These are phyloP conservation scores for Trachops cirrhosus DNA, from an alignment of 2,797 vertebrate species.

Conservation along the genomic window DNA sequence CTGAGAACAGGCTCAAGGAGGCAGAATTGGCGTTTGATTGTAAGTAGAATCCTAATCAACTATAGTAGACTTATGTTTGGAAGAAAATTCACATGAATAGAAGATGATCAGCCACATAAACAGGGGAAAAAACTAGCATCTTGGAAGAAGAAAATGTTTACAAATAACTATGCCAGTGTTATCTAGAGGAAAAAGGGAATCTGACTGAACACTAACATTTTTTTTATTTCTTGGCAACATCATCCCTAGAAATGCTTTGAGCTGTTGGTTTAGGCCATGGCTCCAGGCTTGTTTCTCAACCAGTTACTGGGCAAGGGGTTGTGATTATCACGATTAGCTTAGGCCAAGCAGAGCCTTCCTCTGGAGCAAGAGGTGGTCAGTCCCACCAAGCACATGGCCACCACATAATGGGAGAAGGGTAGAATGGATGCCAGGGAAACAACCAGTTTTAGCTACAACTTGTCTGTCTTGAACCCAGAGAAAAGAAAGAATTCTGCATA, in stretches of 20 bases:
- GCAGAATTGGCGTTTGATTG: neutral
- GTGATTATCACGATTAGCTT: neutral
- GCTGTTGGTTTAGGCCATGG: neutral
- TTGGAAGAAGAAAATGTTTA: conserved; percentile 9
- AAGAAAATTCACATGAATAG: conserved; percentile 25
- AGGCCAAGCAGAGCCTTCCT: neutral
- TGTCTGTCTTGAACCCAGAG: neutral
- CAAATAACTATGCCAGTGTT: neutral
- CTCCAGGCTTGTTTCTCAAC: neutral
- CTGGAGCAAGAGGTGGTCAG: neutral
- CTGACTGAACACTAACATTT: neutral
- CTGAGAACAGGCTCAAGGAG: neutral
- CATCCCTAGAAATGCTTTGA: neutral
- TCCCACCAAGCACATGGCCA: neutral
- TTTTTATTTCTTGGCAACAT: conserved; percentile 5
- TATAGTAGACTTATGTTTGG: neutral
- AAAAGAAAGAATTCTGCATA: neutral
- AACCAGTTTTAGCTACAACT: neutral
- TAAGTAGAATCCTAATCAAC: conserved; percentile 33
- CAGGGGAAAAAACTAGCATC: neutral
- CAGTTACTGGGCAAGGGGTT: neutral
- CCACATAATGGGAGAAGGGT: neutral
- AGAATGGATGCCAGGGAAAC: neutral
- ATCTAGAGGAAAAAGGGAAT: neutral
- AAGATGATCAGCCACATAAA: conserved; percentile 35